Evolutionary conservation across 2,113 vertebrate genomes (phyloP).

Genomic region (Dipodomys stephensi): DNA sequence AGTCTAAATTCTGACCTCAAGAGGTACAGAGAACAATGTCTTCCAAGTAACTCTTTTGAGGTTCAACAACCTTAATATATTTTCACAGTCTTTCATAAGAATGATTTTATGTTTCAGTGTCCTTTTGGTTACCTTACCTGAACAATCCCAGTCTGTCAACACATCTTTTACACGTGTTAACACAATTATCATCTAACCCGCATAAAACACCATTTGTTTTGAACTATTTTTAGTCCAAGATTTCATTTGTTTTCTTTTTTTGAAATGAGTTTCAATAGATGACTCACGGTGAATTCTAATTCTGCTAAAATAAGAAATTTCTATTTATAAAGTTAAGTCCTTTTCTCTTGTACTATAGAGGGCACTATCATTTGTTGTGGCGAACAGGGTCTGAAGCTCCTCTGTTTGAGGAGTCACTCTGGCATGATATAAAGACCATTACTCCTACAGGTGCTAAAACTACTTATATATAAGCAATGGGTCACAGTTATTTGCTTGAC

Average conservation of each 20-base stretch:
- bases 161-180: slow-evolving; percentile 47
- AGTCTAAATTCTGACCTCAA: slow-evolving; percentile 18
- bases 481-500: not conserved
- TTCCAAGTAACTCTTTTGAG: slow-evolving; percentile 18
- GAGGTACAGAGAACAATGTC: not conserved
- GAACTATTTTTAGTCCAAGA: slow-evolving; percentile 42
- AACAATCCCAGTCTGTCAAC: slow-evolving; percentile 21
- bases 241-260: slow-evolving; percentile 57
- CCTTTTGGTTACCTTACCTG: not conserved
- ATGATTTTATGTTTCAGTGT: not conserved
- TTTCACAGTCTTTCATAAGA: slow-evolving; percentile 15
- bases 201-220: not conserved
- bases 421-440: not conserved
- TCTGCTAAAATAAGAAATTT: slow-evolving; percentile 22
- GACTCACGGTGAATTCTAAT: slow-evolving; percentile 35
- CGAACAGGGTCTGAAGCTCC: not conserved
- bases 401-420: not conserved
- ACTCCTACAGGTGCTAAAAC: not conserved
- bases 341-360: not conserved
- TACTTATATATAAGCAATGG: too few species aligned
- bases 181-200: slow-evolving; percentile 3
- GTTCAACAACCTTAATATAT: not conserved
- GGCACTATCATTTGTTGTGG: slow-evolving; percentile 15
- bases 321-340: slow-evolving; percentile 44
- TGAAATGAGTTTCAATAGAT: slow-evolving; percentile 40